Base-by-base conservation (phyloP, 64 coral and sea anemone species). In the Dendronephthya gigantea region DNA sequence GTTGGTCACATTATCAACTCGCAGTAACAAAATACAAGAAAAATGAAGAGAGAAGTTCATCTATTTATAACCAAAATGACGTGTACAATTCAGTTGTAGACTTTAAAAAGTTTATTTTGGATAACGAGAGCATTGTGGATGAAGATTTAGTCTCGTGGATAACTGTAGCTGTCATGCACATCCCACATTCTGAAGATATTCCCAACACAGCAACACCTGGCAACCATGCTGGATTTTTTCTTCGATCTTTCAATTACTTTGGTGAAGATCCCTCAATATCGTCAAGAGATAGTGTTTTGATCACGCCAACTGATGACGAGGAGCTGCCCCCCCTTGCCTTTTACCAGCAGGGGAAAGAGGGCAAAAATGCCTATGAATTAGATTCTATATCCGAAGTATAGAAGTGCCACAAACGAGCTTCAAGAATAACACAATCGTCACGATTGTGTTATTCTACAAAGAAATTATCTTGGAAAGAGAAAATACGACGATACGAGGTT, bases 181-280 rank as follows among this genome's bases (percentile, higher is more conserved):
- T 93, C 22, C 92, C 92, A 8, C 92, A 93, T 82, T 84, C 88
- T 17, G 92, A 93, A 50, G 92, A 93, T 45, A 82, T 93, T 41
- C 92, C 90, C 0, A 88, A 88, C 66, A 92, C 92, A 0, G 84
- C 88, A 29, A 93, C 88, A 35, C 49, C 92, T 23, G 88, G 83
- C 9, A 86, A 84, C 27, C 83, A 89, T 0, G 89, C 58, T 38
- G 52, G 87, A 35, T 91, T 94, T 59, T 94, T 37, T 50, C 28
- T 94, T 9, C 74, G 93, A 15, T 90, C 93, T 6, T 94, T 83
- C 90, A 94, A 94, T 66, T 94, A 86, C 90, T 94, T 94, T 52
- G 89, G 91, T 23, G 93, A 91, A 58, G 93, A 94, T 56, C 93
- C 93, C 0, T 91, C 93, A 2, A 89, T 94, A 35, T 70, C 39